Evolutionary conservation across 1,140 invertebrate genomes (phyloP).

Genomic region (Periplaneta americana): DNA sequence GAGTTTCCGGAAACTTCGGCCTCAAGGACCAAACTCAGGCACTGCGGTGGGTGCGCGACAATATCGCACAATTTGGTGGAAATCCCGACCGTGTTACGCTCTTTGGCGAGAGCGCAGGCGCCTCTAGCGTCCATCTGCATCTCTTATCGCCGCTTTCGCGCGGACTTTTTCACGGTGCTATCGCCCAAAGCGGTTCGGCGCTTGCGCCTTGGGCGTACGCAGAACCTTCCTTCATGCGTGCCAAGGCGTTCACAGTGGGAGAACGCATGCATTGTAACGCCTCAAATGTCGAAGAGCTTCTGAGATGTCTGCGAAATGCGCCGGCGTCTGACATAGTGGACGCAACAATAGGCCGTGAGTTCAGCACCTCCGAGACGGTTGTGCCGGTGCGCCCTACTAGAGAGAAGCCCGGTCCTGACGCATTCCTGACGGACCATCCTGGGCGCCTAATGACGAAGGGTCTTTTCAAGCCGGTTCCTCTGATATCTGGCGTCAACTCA

Average conservation of each 20-base stretch:
- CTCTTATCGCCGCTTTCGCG: background rate
- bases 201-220: background rate
- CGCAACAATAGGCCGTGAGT: background rate
- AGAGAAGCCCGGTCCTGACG: background rate
- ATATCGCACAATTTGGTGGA: constrained; percentile 18
- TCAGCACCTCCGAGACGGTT: background rate
- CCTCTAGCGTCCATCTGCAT: background rate
- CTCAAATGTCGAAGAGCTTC: background rate
- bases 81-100: constrained; percentile 17
- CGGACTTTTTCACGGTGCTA: background rate
- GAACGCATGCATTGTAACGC: background rate
- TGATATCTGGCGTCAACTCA: background rate
- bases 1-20: background rate
- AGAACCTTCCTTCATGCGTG: background rate
- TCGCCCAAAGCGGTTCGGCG: background rate
- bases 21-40: background rate
- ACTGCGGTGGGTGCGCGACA: constrained; percentile 1
- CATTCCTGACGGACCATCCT: background rate
- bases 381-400: background rate
- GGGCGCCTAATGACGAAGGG: background rate
- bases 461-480: background rate
- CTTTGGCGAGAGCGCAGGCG: constrained; percentile 18
- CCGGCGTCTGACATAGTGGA: background rate
- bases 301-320: background rate
- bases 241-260: background rate